A percentile compares a stretch with the other conserved stretches of the same genome.
Conservation (phyloP, 2,797 vertebrate species). For the Alectoris magna region DNA sequence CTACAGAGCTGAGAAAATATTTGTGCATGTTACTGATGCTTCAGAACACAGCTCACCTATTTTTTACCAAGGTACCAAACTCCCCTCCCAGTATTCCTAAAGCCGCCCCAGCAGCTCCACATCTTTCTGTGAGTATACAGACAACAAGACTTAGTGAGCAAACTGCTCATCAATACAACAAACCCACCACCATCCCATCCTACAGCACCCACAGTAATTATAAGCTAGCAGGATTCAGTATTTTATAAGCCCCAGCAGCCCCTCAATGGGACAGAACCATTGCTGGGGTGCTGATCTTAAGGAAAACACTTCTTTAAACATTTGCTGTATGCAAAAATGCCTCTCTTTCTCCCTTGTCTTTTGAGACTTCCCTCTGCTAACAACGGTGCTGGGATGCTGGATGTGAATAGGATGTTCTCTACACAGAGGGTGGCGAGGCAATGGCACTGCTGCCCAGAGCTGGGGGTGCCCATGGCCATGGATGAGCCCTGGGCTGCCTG, state of each 20-base stretch:
- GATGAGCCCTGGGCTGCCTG: no score
- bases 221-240: fast-evolving
- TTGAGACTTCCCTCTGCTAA: neutral
- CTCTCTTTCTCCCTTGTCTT: neutral
- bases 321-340: neutral
- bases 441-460: no score
- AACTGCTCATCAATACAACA: neutral
- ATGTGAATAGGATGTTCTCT: no score
- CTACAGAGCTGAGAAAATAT: neutral
- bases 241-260: neutral
- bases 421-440: no score
- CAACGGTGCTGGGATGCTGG: no score
- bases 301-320: neutral
- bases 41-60: no score
- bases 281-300: neutral
- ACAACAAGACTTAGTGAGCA: neutral
- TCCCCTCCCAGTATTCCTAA: neutral
- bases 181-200: fast-evolving
- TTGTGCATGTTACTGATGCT: neutral
- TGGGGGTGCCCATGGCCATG: no score
- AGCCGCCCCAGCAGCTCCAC: neutral
- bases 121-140: fast-evolving
- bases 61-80: neutral
- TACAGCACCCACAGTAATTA: neutral
- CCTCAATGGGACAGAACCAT: neutral